Base-by-base conservation (phyloP, 2,797 vertebrate genomes). In the Leptoclinus maculatus region DNA sequence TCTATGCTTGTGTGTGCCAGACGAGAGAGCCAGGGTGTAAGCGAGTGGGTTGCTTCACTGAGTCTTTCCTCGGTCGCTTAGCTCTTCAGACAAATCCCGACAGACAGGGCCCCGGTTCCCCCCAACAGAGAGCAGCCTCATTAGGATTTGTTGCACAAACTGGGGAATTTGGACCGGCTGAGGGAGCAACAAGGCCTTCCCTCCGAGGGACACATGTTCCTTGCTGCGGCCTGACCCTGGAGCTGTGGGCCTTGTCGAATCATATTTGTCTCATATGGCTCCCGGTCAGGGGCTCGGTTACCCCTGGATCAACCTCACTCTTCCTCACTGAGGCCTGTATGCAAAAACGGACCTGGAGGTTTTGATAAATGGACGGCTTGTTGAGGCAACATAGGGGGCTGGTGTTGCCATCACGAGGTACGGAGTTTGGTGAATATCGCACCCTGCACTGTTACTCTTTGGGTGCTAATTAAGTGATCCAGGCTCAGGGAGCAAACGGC, bases 111-210 rank as follows among this genome's bases (percentile, higher is more conserved):
- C 60, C 62, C 43, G 32, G n/a, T 64, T 69, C 84, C 83, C 78
- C 89, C 84, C 57, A 67, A 25, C 85, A 73, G 91, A 89, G 89
- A 79, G 47, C 79, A 79, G 86, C 82, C 87, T 93, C 91, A 92
- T 94, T 93, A 92, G 87, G 91, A 82, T 90, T 85, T 91, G 87
- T 85, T 91, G 90, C 88, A 86, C 85, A 85, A 91, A 83, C 87
- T 71, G 76, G 59, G 83, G 86, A 80, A 85, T 83, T 79, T 71
- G 51, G 82, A 67, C 76, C 32, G 78, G 84, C 85, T 72, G 65
- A 86, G 71, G 78, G 72, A 79, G 79, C 65, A 66, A 29, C 60
- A 29, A 54, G 80, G 39, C 77, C 66, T 78, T 74, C 69, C 74
- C 80, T 89, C 83, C 65, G 17, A n/a, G 62, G 80, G 84, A 87